Conservation (phyloP, 1,140 invertebrate genomes). For the Fopius arisanus region DNA sequence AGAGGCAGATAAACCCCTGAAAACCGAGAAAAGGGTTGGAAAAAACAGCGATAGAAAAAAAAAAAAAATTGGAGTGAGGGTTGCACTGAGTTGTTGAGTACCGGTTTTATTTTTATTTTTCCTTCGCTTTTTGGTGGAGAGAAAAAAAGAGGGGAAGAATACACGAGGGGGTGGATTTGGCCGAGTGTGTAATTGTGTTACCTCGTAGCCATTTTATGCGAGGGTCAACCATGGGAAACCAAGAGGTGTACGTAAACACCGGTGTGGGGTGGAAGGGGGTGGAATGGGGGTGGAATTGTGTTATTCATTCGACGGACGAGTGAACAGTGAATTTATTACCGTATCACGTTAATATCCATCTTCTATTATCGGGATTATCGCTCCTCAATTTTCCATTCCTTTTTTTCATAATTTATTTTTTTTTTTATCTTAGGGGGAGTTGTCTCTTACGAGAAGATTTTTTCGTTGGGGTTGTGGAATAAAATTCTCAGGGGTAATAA, state of each 20-base stretch:
- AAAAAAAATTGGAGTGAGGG: constrained; percentile 32
- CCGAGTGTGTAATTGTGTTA: constrained; percentile 64
- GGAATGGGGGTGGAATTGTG: constrained; percentile 45
- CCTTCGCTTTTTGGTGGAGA: too few relatives aligned
- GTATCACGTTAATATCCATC: background rate
- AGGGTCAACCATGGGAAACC: constrained; percentile 51
- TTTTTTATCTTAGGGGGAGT: too few relatives aligned
- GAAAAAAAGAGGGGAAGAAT: constrained; percentile 34
- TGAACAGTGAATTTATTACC: constrained; percentile 4
- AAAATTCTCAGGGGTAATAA: too few relatives aligned
- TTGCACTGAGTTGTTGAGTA: constrained; percentile 18
- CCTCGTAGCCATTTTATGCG: constrained; percentile 62
- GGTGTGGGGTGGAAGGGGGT: constrained; percentile 29
- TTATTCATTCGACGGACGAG: constrained; percentile 53
- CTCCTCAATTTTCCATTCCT: background rate
- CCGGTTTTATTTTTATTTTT: background rate
- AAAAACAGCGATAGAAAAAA: constrained; percentile 23
- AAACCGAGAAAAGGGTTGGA: constrained; percentile 11
- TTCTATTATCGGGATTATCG: background rate
- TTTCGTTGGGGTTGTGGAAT: too few relatives aligned
- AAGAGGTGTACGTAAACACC: constrained; percentile 60
- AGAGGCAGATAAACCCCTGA: constrained; percentile 19
- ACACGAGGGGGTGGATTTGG: constrained; percentile 39
- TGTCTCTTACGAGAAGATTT: too few relatives aligned
- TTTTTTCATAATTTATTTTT: background rate